Evolutionary conservation across 2,888 invertebrate species (phyloP), one percentile per base, ranked within the genome.

Genomic region (Amphipyra tragopoginis): DNA sequence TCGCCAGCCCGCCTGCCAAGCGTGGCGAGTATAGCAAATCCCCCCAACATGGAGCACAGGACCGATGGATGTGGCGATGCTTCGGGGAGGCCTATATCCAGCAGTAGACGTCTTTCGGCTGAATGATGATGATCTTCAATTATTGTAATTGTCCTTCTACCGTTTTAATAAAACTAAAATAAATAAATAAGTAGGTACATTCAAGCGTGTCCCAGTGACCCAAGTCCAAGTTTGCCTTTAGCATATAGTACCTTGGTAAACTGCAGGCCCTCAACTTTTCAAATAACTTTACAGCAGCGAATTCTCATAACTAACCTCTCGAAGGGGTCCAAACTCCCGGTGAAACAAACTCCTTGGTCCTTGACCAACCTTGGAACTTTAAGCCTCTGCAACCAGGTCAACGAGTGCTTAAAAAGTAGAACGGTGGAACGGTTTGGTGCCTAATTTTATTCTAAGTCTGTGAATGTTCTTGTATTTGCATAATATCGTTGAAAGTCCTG

Each of bases 371-470:
- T 77, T 71, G 63, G 26, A 74, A 77, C 50, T 77, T 73, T 51
- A 65, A 77, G 51, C 59, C 65, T 74, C 56, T 45, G 38, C 50
- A 66, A 66, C 71, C 75, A 47, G 78, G 75, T 71, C 75, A 75
- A 77, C 48, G 50, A 48, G 15, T 39, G 56, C 29, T 36, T 13
- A 36, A 70, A 65, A 57, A 53, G 54, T 44, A 38, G 62, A 51
- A 60, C 21, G 3, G 21, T 21, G 21, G 3, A 21, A 21, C 21
- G 21, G 21, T 21, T 21, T 21, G 21, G 21, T 21, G 21, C 21
- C 21, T 21, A 21, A 21, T 21, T 21, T 21, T 21, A 21, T 21
- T 21, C 21, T 21, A 21, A 21, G 3, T 21, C 44, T 65, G 38
- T 6, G 21, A 52, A 45, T 48, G 42, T 44, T 36, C 39, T 50